A percentile compares a stretch with the other conserved stretches of the same genome.
phyloP scores from a whole-genome alignment of 2,797 vertebrate genomes.

The Characodon lateralis region DNA sequence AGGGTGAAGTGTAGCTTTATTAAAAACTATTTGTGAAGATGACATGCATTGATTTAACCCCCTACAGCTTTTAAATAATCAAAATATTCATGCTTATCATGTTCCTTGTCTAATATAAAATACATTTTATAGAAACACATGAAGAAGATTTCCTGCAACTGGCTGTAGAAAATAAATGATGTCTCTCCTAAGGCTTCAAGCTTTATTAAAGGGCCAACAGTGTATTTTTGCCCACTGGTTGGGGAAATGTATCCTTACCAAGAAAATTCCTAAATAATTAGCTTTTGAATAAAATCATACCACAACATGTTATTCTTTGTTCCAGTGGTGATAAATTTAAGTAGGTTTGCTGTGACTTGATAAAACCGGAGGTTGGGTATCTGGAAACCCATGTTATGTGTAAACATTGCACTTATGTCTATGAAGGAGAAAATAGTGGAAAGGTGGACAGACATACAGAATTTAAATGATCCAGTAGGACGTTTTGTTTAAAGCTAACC shows the following conservation, averaged over 20 bases:
- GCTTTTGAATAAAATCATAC: not conserved
- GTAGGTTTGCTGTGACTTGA: not conserved
- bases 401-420: not conserved
- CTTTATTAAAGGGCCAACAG: not conserved
- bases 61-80: not conserved
- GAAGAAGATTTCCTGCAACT: not conserved
- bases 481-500: not conserved
- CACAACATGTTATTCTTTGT: not conserved
- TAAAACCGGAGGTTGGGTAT: not conserved
- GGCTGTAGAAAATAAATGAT: not conserved
- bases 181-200: not conserved
- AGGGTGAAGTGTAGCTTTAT: conserved; percentile 14
- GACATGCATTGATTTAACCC: conserved; percentile 6
- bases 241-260: not conserved
- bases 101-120: not conserved
- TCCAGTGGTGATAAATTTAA: not conserved
- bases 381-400: not conserved
- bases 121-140: not conserved
- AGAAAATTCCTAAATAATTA: not conserved
- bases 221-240: not conserved
- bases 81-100: conserved; percentile 10
- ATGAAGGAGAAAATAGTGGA: not conserved
- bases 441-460: not conserved
- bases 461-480: not conserved
- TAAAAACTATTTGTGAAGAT: conserved; percentile 7